Conservation (phyloP, 1,140 invertebrate species). For the Eufriesea mexicana region DNA sequence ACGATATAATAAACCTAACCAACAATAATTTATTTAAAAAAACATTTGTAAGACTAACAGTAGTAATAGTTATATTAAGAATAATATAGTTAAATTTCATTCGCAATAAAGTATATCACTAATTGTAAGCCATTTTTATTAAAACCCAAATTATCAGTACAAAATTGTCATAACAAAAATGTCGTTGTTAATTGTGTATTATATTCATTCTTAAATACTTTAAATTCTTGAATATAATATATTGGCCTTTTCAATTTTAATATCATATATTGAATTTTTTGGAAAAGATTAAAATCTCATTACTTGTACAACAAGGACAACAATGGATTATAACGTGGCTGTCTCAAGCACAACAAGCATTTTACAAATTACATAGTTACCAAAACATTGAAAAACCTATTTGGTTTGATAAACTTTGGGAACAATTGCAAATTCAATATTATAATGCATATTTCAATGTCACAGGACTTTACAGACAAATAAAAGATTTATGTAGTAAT, state of each 20-base stretch:
- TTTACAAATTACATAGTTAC: conserved; percentile 75
- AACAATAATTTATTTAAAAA: no score
- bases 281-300: conserved; percentile 77
- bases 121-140: no score
- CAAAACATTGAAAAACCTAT: conserved; percentile 71
- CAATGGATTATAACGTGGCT: conserved; percentile 74
- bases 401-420: conserved; percentile 71
- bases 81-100: no score
- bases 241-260: background rate
- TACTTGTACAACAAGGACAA: conserved; percentile 77
- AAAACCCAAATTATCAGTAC: no score
- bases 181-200: background rate
- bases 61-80: no score
- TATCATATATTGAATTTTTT: conserved; percentile 45
- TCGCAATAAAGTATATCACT: no score
- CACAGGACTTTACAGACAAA: conserved; percentile 71
- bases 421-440: conserved; percentile 73
- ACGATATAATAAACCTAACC: background rate
- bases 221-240: background rate
- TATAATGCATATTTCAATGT: conserved; percentile 72
- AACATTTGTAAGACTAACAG: no score
- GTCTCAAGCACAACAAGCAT: conserved; percentile 67
- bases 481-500: conserved; percentile 62
- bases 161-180: background rate
- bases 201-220: background rate